Evolutionary conservation across 1,140 invertebrate genomes (phyloP).

Genomic region (Thaumatotibia leucotreta): DNA sequence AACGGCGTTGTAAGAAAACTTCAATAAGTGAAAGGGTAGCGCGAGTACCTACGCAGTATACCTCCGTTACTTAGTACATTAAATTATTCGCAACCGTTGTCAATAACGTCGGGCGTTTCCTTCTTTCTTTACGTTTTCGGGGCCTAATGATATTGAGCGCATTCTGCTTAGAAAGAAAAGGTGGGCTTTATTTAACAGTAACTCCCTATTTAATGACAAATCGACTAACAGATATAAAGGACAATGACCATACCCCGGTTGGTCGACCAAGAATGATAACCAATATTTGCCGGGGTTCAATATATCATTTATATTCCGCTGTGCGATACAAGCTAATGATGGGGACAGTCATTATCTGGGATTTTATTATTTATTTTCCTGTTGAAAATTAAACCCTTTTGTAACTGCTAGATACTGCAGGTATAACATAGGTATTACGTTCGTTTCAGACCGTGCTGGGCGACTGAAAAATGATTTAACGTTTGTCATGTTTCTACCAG

Average conservation of each 20-base stretch:
- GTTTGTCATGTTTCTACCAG: not conserved
- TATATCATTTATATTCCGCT: constrained; percentile 7
- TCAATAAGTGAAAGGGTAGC: not conserved
- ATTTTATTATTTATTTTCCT: not conserved
- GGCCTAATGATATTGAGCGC: constrained; percentile 49
- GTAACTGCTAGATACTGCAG: not conserved
- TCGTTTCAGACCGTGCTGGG: not conserved
- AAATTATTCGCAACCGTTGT: constrained; percentile 35
- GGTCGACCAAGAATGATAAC: not conserved
- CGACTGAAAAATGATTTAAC: not conserved
- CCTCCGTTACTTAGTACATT: constrained; percentile 20
- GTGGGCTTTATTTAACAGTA: constrained; percentile 32
- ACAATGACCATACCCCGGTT: not conserved
- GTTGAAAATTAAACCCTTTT: not conserved
- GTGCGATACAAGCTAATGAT: not conserved
- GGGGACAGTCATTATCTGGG: not conserved
- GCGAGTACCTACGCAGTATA: not conserved
- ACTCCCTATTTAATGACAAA: constrained; percentile 1
- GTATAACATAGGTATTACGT: not conserved
- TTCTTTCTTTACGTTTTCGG: constrained; percentile 44
- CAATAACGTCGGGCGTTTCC: constrained; percentile 33
- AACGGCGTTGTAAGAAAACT: not conserved
- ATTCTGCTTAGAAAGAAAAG: constrained; percentile 42
- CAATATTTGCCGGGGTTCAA: not conserved
- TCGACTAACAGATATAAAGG: constrained; percentile 1